Evolutionary conservation across 1,140 invertebrate species (phyloP), one percentile per base, ranked within the genome.

Genomic region (Seison nebaliae): DNA sequence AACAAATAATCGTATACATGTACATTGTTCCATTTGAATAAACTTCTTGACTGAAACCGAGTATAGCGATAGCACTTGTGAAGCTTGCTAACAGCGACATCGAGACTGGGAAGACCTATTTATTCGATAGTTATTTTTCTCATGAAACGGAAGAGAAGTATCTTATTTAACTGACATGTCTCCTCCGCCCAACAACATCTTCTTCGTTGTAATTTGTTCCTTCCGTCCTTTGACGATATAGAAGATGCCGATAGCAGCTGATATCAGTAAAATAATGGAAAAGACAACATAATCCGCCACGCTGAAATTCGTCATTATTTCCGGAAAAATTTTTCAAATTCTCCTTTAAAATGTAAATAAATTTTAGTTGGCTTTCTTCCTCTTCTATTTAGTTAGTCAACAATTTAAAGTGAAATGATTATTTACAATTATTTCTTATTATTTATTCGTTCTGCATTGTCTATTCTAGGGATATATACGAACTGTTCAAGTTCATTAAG

Each of bases 31-130:
- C 52, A 12, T 47, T 33, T 7, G 43, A 48, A 28, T 53, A 53
- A 50, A 54, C 53, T 37, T 54, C 52, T 7, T 49, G 50, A 11
- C 51, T 48, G 1, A 49, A 50, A 37, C 54, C 32, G 58, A 64
- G 47, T 70, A 51, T 53, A 34, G 53, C 45, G 30, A 57, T 59
- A 31, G 56, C 55, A 0, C 53, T 57, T 42, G 54, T 49, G 21
- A 53, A 54, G 20, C 54, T 54, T 7, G 56, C 55, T 26, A 57
- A 49, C 29, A 59, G 54, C 9, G 51, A 55, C 15, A 59, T 48
- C 8, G 54, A 48, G 4, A 59, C 50, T 0, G 56, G 56, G 9
- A 57, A 28, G 9, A 42, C 20, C 2, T 42, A 37, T 7, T 9
- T 14, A n/a, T 26, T 14, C 9, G 14, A 26, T 26, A 9, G 14